Conservation (phyloP, 2,113 vertebrate genomes). For the Heterotilapia buettikoferi region DNA sequence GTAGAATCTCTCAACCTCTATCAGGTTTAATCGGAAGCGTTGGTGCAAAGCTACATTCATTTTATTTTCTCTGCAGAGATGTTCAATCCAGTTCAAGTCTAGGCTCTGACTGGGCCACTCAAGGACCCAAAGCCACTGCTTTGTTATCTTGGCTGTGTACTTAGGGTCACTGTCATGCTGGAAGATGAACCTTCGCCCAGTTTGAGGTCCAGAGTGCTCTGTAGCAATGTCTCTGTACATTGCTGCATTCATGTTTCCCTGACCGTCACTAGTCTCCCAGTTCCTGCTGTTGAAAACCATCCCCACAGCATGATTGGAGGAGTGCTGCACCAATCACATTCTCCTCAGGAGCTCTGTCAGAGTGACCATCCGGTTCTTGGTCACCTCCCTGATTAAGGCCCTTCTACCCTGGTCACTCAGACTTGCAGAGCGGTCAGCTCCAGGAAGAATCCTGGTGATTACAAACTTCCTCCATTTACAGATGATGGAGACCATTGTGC, state of each 20-base stretch:
- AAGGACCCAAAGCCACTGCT: not conserved
- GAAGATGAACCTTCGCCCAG: not conserved
- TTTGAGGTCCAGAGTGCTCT: not conserved
- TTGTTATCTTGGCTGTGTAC: not conserved
- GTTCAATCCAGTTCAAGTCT: not conserved
- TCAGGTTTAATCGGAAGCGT: not conserved
- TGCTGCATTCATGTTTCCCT: not conserved
- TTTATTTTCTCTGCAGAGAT: not conserved
- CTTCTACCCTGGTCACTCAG: not conserved
- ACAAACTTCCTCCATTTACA: not conserved
- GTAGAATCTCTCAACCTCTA: not conserved
- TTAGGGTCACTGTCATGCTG: not conserved
- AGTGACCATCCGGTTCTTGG: accelerated
- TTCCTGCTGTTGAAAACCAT: not conserved
- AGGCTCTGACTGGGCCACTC: not conserved
- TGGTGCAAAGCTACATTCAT: not conserved
- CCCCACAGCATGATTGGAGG: not conserved
- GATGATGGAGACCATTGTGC: not conserved
- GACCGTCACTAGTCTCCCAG: not conserved
- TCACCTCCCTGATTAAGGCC: not conserved
- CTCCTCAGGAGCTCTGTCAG: not conserved
- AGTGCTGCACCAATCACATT: not conserved
- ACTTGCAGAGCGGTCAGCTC: not conserved
- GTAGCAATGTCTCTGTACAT: not conserved
- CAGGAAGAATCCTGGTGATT: not conserved